A percentile compares a stretch with the other conserved stretches of the same genome.
Conservation (phyloP, 2,888 invertebrate species). For the Zhengitettix transpicula region DNA sequence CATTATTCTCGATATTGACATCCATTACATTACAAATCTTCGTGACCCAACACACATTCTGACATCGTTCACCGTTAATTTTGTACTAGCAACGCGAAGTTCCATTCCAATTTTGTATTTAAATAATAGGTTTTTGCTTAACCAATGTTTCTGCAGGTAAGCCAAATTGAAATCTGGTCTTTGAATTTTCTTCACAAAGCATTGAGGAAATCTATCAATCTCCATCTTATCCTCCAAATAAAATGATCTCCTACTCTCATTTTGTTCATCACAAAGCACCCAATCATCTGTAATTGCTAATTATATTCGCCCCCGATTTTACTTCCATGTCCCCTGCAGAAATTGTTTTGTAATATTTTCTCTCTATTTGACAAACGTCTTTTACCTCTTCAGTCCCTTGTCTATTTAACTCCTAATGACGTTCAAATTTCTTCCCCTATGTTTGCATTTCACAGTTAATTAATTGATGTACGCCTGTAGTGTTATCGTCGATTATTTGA, state of each 20-base stretch:
- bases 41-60: conserved; percentile 86
- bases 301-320: too few species aligned
- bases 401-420: too few species aligned
- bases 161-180: conserved; percentile 38
- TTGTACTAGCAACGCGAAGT: conserved; percentile 67
- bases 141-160: conserved; percentile 72
- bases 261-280: conserved; percentile 70
- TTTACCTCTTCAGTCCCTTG: too few species aligned
- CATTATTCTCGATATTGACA: conserved; percentile 92
- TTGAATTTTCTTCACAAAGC: conserved; percentile 73
- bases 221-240: conserved; percentile 85
- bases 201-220: conserved; percentile 55
- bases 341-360: too few species aligned
- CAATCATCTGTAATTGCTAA: conserved; percentile 88
- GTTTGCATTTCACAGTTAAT: too few species aligned
- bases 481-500: too few species aligned
- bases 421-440: too few species aligned
- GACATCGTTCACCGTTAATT: conserved; percentile 89
- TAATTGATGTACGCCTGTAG: too few species aligned
- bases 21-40: conserved; percentile 94
- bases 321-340: too few species aligned
- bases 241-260: conserved; percentile 74
- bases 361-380: too few species aligned
- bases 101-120: conserved; percentile 82
- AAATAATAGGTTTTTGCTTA: conserved; percentile 76